Evolutionary conservation across 2,888 invertebrate species (phyloP), one percentile per base, ranked within the genome.

Genomic region (Tipula confusa): DNA sequence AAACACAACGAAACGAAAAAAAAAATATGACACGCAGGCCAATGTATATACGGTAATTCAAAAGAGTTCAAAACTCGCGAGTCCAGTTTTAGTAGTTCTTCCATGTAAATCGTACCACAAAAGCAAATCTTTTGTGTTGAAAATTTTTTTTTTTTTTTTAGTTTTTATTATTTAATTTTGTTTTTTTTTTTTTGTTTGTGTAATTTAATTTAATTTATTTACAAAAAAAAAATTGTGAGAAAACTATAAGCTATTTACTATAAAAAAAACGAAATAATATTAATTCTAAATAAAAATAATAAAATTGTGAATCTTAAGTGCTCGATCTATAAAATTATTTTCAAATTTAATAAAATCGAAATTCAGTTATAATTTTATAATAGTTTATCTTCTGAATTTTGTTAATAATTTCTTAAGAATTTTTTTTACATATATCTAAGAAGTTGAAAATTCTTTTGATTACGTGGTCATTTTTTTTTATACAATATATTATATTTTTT

Each of bases 21-120:
- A 64, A 64, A 64, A 31, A 80, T 15, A 80, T 80, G 80, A 80
- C 80, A 80, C 80, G 80, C 80, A 80, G 80, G 80, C 80, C 80
- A 80, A 80, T 29, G 29, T 64, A 64, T 43, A 15, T 80, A 80
- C 80, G 80, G 80, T 80, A 80, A 64, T 80, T 80, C 29, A 7
- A 80, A 80, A 80, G 80, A 80, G 80, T 80, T 80, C 80, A 80
- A 80, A 29, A 80, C 80, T 80, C 31, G 80, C 31, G 80, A 80
- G 80, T 80, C 80, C 80, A 80, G 80, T 80, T 80, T 80, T 29
- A 80, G 29, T 80, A 29, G 29, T 31, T 80, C 80, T 80, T 80
- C 80, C 29, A 80, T 80, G 80, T 80, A 80, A 80, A 80, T 64
- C 64, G 64, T 64, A 64, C 9, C 64, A 11, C 64, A 64, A 24